Evolutionary conservation across 23 tunicate genomes (phyloP).

Genomic region (Trididemnum nubilum): DNA sequence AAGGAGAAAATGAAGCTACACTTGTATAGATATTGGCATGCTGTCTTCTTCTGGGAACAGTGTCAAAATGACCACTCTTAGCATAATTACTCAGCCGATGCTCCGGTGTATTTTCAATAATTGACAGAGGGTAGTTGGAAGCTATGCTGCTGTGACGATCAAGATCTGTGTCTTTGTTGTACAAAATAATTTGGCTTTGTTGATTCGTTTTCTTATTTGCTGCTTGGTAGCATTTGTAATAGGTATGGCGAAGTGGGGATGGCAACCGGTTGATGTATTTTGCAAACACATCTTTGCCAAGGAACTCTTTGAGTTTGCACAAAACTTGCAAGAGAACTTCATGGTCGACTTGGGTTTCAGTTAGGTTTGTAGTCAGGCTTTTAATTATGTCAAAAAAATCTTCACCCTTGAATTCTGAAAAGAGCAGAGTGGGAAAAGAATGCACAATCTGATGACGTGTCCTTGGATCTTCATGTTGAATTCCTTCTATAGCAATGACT

Average conservation of each 20-base stretch:
- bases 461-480: slow-evolving; percentile 57
- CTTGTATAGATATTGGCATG: slow-evolving; percentile 7
- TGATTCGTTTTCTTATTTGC: neutral
- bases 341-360: slow-evolving; percentile 50
- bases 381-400: slow-evolving; percentile 84
- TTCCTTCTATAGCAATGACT: slow-evolving; percentile 70
- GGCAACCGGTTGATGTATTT: slow-evolving; percentile 57
- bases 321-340: slow-evolving; percentile 36
- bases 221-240: neutral
- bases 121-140: slow-evolving; percentile 2
- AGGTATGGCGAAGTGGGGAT: slow-evolving; percentile 41
- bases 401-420: slow-evolving; percentile 73
- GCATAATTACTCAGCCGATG: slow-evolving; percentile 13
- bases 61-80: slow-evolving; percentile 65
- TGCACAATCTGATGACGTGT: slow-evolving; percentile 62
- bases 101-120: slow-evolving; percentile 4
- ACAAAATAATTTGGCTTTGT: neutral
- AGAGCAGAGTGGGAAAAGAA: slow-evolving; percentile 76
- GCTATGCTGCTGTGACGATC: neutral
- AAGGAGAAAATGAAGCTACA: neutral
- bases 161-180: neutral
- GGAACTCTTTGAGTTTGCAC: slow-evolving; percentile 55
- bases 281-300: slow-evolving; percentile 57
- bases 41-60: slow-evolving; percentile 1
- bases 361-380: slow-evolving; percentile 51